These are phyloP conservation scores for Porites divaricata DNA, from an alignment of 92 coral and sea anemone species.

Conservation along the genomic window DNA sequence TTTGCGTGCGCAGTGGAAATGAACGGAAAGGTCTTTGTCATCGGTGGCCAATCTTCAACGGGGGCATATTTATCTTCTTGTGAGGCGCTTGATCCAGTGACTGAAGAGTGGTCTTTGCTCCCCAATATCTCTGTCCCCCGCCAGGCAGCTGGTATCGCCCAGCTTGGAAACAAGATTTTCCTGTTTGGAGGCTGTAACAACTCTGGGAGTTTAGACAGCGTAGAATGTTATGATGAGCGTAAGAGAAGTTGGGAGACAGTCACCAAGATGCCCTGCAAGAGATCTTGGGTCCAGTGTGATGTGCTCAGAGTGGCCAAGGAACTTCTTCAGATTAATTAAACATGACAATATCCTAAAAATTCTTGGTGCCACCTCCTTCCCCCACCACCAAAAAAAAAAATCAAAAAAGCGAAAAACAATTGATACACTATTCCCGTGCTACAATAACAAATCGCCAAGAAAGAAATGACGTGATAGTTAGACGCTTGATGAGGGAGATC, in stretches of 20 bases:
- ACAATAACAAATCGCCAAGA: too few species aligned
- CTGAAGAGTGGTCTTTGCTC: constrained; percentile 62
- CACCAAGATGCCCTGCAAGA: constrained; percentile 71
- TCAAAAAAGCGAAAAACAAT: too few species aligned
- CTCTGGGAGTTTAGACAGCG: constrained; percentile 64
- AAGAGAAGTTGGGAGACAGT: constrained; percentile 56
- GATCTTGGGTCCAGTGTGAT: constrained; percentile 77
- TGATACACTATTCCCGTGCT: too few species aligned
- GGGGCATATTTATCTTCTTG: constrained; percentile 67
- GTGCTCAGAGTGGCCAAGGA: constrained; percentile 72
- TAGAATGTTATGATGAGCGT: constrained; percentile 70
- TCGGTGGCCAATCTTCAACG: constrained; percentile 73
- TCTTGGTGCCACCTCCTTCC: background rate
- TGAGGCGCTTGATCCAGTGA: constrained; percentile 59
- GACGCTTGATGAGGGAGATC: too few species aligned
- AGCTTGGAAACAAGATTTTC: constrained; percentile 64
- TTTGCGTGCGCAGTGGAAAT: constrained; percentile 73
- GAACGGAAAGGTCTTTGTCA: constrained; percentile 71
- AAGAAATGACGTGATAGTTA: too few species aligned
- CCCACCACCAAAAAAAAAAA: too few species aligned
- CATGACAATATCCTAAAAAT: background rate
- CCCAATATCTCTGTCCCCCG: constrained; percentile 56
- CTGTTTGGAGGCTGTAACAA: constrained; percentile 81
- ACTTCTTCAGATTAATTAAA: constrained; percentile 19
- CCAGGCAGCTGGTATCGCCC: constrained; percentile 74